Evolutionary conservation across 2,888 invertebrate genomes (phyloP).

Genomic region (Mythimna loreyi): DNA sequence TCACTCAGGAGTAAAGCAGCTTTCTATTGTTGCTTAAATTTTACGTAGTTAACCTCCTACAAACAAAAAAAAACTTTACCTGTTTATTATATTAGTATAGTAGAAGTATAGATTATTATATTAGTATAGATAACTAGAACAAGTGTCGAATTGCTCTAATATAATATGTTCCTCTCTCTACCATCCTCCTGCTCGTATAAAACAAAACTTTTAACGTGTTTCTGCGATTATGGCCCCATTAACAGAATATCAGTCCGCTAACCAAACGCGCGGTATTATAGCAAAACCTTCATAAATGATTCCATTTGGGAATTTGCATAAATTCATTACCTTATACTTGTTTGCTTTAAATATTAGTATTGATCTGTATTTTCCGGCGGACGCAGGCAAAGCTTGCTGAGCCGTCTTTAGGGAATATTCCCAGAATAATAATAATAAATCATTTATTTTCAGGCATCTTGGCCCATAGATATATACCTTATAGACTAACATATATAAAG

Average conservation of each 20-base stretch:
- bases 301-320: slow-evolving; percentile 21
- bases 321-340: slow-evolving; percentile 14
- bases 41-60: no score
- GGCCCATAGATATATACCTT: no score
- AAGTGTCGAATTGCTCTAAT: background rate
- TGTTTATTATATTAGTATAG: no score
- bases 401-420: background rate
- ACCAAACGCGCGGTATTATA: background rate
- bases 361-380: slow-evolving; percentile 7
- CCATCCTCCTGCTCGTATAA: background rate
- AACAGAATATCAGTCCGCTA: background rate
- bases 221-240: background rate
- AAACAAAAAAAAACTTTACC: no score
- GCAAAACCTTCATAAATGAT: background rate
- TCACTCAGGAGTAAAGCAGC: no score
- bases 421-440: no score
- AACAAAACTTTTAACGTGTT: slow-evolving; percentile 7
- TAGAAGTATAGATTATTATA: no score
- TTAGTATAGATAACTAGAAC: no score
- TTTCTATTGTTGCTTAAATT: no score
- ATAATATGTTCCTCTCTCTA: background rate
- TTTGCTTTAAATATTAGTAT: slow-evolving; percentile 16
- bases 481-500: no score
- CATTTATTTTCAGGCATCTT: no score
- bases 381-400: background rate